Conservation (phyloP, 2,888 invertebrate genomes). For the Stenichneumon culpator region DNA sequence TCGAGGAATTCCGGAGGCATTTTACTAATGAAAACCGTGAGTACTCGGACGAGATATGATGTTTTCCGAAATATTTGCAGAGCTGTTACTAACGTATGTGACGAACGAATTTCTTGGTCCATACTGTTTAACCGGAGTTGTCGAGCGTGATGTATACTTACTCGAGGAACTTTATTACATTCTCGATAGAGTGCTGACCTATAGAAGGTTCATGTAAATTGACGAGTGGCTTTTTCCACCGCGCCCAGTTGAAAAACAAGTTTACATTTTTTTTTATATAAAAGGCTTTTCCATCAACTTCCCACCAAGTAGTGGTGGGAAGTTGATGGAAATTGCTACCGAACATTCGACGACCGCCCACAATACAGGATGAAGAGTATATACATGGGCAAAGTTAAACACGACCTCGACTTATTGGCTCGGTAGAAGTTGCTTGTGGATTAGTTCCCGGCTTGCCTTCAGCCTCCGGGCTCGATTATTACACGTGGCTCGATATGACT, state of each 20-base stretch:
- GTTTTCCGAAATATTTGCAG: neutral
- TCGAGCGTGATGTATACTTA: neutral
- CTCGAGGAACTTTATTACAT: constrained; percentile 17
- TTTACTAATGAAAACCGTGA: constrained; percentile 4
- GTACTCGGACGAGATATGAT: neutral
- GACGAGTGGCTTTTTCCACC: neutral
- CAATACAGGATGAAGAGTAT: neutral
- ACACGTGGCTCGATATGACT: constrained; percentile 37
- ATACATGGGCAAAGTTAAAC: constrained; percentile 62
- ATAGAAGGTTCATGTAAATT: neutral
- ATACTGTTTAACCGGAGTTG: constrained; percentile 7
- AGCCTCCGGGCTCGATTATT: constrained; percentile 48
- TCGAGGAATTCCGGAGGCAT: constrained; percentile 2
- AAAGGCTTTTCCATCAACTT: no score
- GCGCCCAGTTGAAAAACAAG: neutral
- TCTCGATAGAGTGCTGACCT: neutral
- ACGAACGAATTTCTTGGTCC: constrained; percentile 15
- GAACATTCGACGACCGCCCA: neutral
- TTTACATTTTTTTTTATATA: neutral
- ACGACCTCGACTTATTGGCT: constrained; percentile 64
- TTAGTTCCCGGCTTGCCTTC: constrained; percentile 65
- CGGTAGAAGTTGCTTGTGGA: constrained; percentile 61
- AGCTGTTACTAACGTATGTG: neutral
- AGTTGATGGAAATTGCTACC: neutral
- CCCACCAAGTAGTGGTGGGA: no score